Conservation (phyloP, 2,113 vertebrate species). For the Erythrolamprus reginae region DNA sequence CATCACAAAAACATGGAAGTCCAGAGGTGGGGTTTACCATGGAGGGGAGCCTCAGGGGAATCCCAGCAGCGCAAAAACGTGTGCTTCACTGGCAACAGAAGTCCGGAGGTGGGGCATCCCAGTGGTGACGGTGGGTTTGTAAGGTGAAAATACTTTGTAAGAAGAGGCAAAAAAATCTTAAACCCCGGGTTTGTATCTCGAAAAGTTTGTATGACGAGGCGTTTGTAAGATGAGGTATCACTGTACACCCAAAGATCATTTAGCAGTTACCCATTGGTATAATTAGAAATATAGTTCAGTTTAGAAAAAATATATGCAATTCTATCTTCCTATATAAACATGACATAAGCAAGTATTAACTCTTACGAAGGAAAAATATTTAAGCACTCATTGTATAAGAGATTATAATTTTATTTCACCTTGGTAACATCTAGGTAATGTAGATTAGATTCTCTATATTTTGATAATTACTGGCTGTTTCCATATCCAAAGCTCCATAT, state of each 20-base stretch:
- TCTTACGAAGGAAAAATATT: neutral
- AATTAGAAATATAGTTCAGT: neutral
- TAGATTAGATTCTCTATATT: neutral
- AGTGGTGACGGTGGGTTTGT: too few relatives aligned
- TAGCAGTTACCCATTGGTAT: neutral
- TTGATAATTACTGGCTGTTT: neutral
- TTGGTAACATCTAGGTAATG: neutral
- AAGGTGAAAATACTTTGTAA: too few relatives aligned
- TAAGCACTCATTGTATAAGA: neutral
- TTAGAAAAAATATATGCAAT: neutral
- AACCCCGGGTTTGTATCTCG: too few relatives aligned
- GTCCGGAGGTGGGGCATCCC: too few relatives aligned
- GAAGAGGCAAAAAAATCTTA: too few relatives aligned
- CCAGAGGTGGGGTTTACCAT: too few relatives aligned
- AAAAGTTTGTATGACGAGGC: too few relatives aligned
- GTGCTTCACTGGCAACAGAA: too few relatives aligned
- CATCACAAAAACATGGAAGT: too few relatives aligned
- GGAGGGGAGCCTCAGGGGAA: too few relatives aligned
- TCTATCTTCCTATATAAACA: neutral
- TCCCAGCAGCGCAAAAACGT: too few relatives aligned
- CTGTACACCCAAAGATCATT: constrained; percentile 20
- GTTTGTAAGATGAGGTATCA: too few relatives aligned
- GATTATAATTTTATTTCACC: neutral
- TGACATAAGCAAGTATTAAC: neutral
- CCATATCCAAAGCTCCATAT: neutral